A percentile compares a stretch with the other conserved stretches of the same genome.
Evolutionary conservation across 2,113 vertebrate species (phyloP).

Genomic region (Pantherophis guttatus): DNA sequence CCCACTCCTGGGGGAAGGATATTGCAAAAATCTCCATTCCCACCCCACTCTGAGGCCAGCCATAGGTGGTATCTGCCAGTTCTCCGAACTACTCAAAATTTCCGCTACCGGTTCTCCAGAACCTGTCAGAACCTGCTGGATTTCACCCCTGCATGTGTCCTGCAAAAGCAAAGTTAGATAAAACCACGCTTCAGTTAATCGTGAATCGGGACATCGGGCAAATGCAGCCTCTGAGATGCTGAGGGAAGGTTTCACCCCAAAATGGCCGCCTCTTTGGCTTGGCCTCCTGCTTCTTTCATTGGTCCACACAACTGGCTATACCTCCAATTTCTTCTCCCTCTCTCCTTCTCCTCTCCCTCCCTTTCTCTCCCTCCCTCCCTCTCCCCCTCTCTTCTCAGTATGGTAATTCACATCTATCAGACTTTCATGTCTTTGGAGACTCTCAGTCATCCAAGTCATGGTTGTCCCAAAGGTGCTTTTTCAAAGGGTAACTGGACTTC

Average conservation of each 20-base stretch:
- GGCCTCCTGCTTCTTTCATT: neutral
- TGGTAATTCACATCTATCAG: neutral
- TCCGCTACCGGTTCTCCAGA: no score
- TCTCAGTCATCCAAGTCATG: no score
- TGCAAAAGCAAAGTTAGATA: neutral
- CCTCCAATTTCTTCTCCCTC: neutral
- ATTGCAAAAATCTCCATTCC: no score
- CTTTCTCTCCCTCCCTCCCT: no score
- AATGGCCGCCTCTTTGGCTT: neutral
- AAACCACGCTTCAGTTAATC: neutral
- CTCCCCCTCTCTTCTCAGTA: neutral
- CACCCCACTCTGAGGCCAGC: no score
- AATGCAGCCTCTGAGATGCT: neutral
- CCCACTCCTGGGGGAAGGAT: no score
- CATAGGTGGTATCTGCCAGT: no score
- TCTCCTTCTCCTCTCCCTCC: neutral
- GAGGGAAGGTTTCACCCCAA: neutral
- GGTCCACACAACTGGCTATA: no score
- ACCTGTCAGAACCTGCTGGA: no score
- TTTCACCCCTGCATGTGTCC: neutral
- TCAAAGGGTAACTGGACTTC: neutral
- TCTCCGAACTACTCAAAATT: no score
- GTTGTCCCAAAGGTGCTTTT: no score
- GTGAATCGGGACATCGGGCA: neutral
- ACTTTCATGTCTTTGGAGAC: no score